Base-by-base conservation (phyloP, 2,113 vertebrate genomes). In the Hassar affinis region DNA sequence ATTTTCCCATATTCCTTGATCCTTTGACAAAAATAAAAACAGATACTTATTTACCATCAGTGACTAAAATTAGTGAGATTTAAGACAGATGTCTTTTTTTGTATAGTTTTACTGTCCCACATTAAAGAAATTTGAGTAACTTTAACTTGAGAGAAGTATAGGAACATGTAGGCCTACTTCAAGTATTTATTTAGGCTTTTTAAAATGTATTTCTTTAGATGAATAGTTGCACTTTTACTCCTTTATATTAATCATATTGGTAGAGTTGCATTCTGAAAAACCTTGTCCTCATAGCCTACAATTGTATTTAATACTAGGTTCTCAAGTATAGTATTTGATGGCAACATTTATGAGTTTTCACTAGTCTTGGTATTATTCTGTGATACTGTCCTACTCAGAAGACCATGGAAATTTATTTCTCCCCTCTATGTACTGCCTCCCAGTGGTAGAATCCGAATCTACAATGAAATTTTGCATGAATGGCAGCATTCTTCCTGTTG, bases 371-470 rank as follows among this genome's bases (percentile, higher is more conserved):
- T n/a, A n/a, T n/a, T n/a, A n/a, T n/a, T n/a, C n/a, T n/a, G n/a
- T n/a, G n/a, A n/a, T n/a, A n/a, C n/a, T n/a, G n/a, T n/a, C n/a
- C n/a, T n/a, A n/a, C n/a, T n/a, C n/a, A n/a, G n/a, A n/a, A n/a
- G n/a, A n/a, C 15, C 9, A 27, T 74, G 20, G 71, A 83, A 45
- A 35, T 75, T 38, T 69, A 25, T 52, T 45, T 27, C 51, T 74
- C 18, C 35, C 17, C 64, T 56, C 59, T 68, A 78, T 75, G 51
- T 81, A 71, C 72, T 80, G 87, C 83, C 89, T 61, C 75, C 33
- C 38, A 38, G 87, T 86, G 89, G 85, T 15, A 52, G 38, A 25
- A 49, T 45, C 62, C 15, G 68, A 78, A 85, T 86, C 30, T 49
- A 33, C 89, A 85, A n/a, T 56, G 12, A n/a, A 83, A 35, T 22